These are phyloP conservation scores for Peromyscus attwateri DNA, from an alignment of 2,797 vertebrate genomes.

Conservation along the genomic window DNA sequence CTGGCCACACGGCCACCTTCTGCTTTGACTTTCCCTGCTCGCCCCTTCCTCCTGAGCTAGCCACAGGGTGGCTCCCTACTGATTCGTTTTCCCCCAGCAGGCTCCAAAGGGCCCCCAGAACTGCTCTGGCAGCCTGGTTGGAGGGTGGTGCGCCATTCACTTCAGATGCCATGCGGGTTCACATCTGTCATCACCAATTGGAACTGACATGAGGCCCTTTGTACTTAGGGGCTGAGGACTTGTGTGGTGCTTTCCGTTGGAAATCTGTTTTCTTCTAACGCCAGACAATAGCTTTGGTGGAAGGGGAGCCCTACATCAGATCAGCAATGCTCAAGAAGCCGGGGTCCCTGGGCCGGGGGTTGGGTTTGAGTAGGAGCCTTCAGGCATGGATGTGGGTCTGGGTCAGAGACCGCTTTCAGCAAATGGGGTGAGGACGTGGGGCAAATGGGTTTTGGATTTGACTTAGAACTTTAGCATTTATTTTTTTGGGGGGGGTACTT, in stretches of 20 bases:
- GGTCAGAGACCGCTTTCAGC: not conserved
- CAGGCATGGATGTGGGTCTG: not conserved
- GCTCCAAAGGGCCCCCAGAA: constrained; percentile 29
- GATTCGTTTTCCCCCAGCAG: constrained; percentile 69
- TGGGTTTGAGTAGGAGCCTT: not conserved
- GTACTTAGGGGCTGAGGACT: constrained; percentile 82
- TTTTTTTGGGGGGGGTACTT: not conserved
- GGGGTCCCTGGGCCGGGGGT: not conserved
- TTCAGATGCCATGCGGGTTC: constrained; percentile 76
- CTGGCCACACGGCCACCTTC: not conserved
- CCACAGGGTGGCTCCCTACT: constrained; percentile 72
- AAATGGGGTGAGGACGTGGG: not conserved
- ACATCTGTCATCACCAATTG: constrained; percentile 79
- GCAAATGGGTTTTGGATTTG: too few species aligned
- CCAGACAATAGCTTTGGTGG: not conserved
- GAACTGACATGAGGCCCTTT: constrained; percentile 72
- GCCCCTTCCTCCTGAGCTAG: constrained; percentile 44
- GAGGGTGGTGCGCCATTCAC: constrained; percentile 72
- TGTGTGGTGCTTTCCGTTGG: constrained; percentile 75
- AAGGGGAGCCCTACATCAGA: not conserved
- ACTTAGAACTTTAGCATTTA: not conserved
- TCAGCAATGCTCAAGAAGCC: too few species aligned
- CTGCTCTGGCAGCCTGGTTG: constrained; percentile 67
- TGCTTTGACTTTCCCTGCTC: not conserved
- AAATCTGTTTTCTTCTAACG: constrained; percentile 23